These are phyloP conservation scores for Bungarus multicinctus DNA, from an alignment of 2,113 vertebrate genomes.

Conservation along the genomic window DNA sequence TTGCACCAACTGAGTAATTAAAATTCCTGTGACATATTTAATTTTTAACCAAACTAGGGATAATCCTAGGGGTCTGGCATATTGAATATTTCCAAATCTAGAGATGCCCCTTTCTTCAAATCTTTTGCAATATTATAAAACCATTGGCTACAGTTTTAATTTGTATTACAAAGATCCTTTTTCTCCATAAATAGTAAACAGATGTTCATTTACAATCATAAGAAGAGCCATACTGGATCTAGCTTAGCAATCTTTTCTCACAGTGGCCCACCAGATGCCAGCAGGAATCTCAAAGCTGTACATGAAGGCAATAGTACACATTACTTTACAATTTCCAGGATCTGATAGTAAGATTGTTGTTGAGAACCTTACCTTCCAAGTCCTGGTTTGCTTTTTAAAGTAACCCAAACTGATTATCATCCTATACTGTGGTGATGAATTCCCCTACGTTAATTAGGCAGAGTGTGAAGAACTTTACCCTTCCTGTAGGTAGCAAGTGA, in stretches of 20 bases:
- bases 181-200: neutral
- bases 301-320: neutral
- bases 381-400: neutral
- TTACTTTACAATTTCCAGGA: neutral
- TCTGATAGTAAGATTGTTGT: neutral
- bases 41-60: neutral
- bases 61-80: neutral
- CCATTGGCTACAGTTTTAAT: neutral
- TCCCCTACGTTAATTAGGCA: neutral
- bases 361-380: neutral
- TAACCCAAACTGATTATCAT: neutral
- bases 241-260: neutral
- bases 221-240: neutral
- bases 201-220: neutral
- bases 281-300: neutral
- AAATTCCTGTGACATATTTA: neutral
- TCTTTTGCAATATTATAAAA: neutral
- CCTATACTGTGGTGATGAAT: neutral
- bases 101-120: neutral
- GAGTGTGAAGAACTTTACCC: neutral
- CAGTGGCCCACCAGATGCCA: neutral
- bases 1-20: conserved; percentile 29
- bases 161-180: neutral
- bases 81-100: neutral
- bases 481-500: neutral